Percentiles rank a stretch among this genome's conserved stretches.
Evolutionary conservation across 2,888 invertebrate species (phyloP).

Genomic region (Cremastobaeus sp.): DNA sequence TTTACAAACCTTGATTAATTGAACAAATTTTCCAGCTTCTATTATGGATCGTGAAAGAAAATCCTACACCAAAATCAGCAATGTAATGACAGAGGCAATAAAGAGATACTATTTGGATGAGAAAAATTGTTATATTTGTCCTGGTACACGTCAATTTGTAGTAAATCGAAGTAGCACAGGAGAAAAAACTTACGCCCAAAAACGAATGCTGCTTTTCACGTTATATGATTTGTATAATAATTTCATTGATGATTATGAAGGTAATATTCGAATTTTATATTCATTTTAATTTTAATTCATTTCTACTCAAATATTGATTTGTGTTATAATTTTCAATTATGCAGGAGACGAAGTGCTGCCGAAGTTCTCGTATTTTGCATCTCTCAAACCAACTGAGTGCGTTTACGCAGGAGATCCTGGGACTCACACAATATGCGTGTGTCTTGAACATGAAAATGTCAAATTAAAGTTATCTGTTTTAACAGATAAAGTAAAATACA

Average conservation of each 20-base stretch:
- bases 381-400: constrained; percentile 14
- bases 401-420: constrained; percentile 22
- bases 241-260: constrained; percentile 8
- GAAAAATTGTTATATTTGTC: constrained; percentile 22
- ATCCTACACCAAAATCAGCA: constrained; percentile 8
- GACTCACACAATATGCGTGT: too few species aligned
- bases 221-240: constrained; percentile 21
- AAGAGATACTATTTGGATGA: constrained; percentile 19
- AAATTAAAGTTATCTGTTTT: constrained; percentile 22
- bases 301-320: too few species aligned
- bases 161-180: background rate
- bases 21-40: too few species aligned
- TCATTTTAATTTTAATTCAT: too few species aligned
- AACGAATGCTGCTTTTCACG: constrained; percentile 20
- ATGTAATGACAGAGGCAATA: constrained; percentile 15
- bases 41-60: too few species aligned
- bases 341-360: constrained; percentile 10
- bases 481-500: constrained; percentile 2
- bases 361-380: constrained; percentile 27
- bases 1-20: background rate
- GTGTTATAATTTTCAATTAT: too few species aligned
- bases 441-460: constrained; percentile 28
- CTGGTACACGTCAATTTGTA: constrained; percentile 12
- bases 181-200: constrained; percentile 23
- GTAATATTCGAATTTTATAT: too few species aligned